phyloP scores from a whole-genome alignment of 2,797 vertebrate species.

The Tamandua tetradactyla region DNA sequence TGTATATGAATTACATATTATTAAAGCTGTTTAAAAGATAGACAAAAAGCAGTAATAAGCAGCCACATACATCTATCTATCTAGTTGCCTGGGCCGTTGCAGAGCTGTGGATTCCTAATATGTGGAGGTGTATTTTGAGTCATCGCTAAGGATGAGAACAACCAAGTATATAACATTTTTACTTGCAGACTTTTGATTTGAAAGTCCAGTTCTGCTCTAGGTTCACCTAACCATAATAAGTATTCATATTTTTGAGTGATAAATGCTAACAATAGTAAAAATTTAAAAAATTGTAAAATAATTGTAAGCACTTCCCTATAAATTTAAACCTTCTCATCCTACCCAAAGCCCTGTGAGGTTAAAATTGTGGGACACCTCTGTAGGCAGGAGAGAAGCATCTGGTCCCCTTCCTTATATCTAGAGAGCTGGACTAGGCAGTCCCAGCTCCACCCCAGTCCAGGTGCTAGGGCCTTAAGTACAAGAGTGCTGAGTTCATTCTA shows the following conservation, averaged over 20 bases:
- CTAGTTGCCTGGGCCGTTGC: neutral
- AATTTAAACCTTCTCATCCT: neutral
- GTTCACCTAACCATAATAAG: neutral
- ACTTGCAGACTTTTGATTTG: neutral
- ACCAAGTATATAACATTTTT: neutral
- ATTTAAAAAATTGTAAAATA: neutral
- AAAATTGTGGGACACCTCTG: neutral
- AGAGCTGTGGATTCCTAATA: neutral
- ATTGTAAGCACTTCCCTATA: neutral
- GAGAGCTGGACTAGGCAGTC: neutral
- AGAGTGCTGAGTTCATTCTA: neutral
- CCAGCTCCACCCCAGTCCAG: neutral
- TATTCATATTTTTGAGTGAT: conserved; percentile 12
- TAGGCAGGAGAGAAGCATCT: neutral
- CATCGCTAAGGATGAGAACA: neutral
- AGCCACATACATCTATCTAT: neutral
- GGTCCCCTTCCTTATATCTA: neutral
- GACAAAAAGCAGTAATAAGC: neutral
- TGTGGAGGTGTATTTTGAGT: neutral
- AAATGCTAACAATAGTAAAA: neutral
- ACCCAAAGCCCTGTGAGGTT: neutral
- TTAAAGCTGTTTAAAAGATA: neutral
- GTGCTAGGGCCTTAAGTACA: neutral
- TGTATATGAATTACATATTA: neutral
- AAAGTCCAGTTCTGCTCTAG: neutral